Base-by-base conservation (phyloP, 1,140 invertebrate species). In the Aphaenogaster floridana region DNA sequence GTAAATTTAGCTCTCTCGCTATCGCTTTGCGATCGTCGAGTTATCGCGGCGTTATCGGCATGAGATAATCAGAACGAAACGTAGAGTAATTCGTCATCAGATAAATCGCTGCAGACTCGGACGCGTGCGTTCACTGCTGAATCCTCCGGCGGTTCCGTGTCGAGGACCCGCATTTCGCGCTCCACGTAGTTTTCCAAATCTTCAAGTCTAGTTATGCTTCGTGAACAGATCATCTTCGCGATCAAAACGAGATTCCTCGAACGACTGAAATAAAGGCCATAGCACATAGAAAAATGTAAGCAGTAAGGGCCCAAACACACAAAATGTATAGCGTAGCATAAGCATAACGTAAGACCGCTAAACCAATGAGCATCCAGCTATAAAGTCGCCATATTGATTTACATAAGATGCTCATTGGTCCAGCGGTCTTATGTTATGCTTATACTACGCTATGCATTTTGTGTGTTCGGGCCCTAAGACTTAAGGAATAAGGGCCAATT, bases 1-100 rank as follows among this genome's bases (percentile, higher is more conserved):
- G 7, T 42, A 39, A 39, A 66, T 66, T 66, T 66, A 66, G 9
- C 64, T 66, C 11, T 42, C 34, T 42, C 64, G 64, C 39, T 66
- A 8, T 64, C 17, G 8, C 3, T 1, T 66, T 42, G 63, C 34
- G 21, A 61, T 61, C 28, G 61, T 21, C 69, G 17, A 72, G 15
- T 28, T 28, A 28, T 28, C 28, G 28, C 15, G 48, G 2, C 34
- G 2, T 72, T 39, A 39, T 72, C 48, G 13, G 15, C 6, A 54
- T n/a, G 15, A 74, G 34, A 39, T 54, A 39, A 54, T 36, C 34
- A 15, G n/a, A n/a, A 54, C 5, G 7, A 66, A 52, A 54, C 4
- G 8, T n/a, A 72, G 15, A 54, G 9, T 39, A 21, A 68, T 74
- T 74, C 2, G 9, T 74, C 17, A 57, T 76, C 2, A 7, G 54